phyloP scores from a whole-genome alignment of 37 sponge, comb jelly and placozoan genomes.

The Chondrilla cf. caribensis region DNA sequence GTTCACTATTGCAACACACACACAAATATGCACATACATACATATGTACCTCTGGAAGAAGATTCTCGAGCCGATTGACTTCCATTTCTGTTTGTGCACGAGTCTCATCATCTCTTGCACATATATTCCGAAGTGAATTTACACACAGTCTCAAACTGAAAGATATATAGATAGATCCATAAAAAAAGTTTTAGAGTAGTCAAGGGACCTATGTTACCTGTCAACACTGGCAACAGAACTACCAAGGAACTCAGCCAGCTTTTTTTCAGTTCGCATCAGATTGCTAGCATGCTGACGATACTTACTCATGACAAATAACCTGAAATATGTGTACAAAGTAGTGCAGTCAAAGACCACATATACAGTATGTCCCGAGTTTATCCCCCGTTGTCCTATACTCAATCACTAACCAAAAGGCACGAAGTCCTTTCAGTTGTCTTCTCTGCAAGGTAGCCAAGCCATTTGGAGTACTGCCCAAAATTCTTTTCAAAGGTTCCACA shows the following conservation, averaged over 20 bases:
- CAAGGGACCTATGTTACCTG: neutral
- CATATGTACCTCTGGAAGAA: too few species aligned
- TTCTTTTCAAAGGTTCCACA: neutral
- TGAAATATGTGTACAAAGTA: neutral
- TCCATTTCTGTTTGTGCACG: too few species aligned
- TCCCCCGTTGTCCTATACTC: too few species aligned
- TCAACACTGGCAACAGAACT: neutral
- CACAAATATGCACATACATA: too few species aligned
- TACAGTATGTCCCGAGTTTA: neutral
- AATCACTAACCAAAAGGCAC: neutral
- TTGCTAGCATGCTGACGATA: neutral
- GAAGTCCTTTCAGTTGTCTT: constrained; percentile 2
- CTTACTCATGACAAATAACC: neutral
- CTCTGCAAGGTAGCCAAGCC: constrained; percentile 2
- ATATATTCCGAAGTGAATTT: too few species aligned
- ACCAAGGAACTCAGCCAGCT: neutral
- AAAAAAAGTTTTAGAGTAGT: too few species aligned
- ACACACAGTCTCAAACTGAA: neutral
- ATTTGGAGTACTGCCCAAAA: neutral
- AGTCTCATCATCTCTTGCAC: too few species aligned
- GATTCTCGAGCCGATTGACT: too few species aligned
- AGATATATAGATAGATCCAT: neutral
- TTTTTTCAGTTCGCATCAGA: neutral
- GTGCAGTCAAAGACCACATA: neutral
- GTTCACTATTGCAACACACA: too few species aligned